phyloP scores from a whole-genome alignment of 2,888 invertebrate genomes.

The Drosophila percnosoma region DNA sequence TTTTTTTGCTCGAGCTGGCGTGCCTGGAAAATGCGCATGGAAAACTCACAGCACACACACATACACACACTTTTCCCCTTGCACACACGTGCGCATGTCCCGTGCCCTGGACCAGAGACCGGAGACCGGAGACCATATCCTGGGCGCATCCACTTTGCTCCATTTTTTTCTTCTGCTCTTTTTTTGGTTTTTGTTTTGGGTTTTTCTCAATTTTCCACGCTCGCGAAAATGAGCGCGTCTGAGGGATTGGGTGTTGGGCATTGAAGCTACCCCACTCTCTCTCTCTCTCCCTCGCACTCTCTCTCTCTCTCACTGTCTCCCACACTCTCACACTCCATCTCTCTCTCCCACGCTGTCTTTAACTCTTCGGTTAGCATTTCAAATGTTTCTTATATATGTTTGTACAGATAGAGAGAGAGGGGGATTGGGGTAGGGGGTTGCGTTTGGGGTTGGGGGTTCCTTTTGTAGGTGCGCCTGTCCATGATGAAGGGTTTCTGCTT shows the following conservation, averaged over 20 bases:
- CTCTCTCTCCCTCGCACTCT: conserved; percentile 6
- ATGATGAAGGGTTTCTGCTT: conserved; percentile 79
- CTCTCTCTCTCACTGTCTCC: background rate
- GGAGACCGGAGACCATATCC: conserved; percentile 7
- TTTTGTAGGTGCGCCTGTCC: conserved; percentile 69
- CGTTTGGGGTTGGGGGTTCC: conserved; percentile 6
- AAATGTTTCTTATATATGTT: conserved; percentile 42
- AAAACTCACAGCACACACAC: conserved; percentile 42
- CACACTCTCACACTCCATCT: background rate
- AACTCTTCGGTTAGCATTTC: conserved; percentile 57
- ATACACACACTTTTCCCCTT: conserved; percentile 54
- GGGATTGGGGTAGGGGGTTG: background rate
- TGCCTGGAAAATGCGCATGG: conserved; percentile 71
- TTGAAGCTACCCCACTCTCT: conserved; percentile 23
- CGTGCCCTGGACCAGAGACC: conserved; percentile 43
- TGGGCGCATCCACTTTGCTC: conserved; percentile 41
- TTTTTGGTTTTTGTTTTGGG: conserved; percentile 17
- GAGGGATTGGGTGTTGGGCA: conserved; percentile 34
- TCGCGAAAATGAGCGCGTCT: conserved; percentile 75
- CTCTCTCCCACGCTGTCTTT: conserved; percentile 20
- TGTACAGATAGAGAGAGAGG: background rate
- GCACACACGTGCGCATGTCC: conserved; percentile 77
- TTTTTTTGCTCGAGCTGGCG: conserved; percentile 3
- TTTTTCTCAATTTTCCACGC: conserved; percentile 71
- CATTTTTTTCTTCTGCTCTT: conserved; percentile 46